Conservation (phyloP, 2,888 invertebrate species). For the Diabrotica balteata region DNA sequence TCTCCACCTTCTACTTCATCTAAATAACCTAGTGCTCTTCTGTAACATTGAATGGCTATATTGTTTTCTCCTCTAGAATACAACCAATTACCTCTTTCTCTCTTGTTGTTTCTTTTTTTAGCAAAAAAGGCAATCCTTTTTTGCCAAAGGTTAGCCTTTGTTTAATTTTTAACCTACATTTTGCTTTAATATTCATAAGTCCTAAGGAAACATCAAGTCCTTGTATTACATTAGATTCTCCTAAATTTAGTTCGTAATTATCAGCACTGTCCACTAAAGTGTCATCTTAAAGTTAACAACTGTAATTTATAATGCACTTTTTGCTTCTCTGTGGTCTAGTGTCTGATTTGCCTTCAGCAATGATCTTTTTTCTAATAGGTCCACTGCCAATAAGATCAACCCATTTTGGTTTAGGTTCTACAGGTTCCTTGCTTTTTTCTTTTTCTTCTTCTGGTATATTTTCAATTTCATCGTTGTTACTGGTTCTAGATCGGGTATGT, state of each 20-base stretch:
- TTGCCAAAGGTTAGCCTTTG: constrained; percentile 86
- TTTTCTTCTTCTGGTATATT: neutral
- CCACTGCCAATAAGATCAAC: constrained; percentile 56
- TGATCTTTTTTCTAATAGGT: constrained; percentile 53
- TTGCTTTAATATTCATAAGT: constrained; percentile 85
- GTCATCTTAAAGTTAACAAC: constrained; percentile 69
- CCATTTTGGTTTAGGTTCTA: constrained; percentile 48
- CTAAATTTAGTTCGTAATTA: constrained; percentile 75
- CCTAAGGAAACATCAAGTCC: constrained; percentile 86
- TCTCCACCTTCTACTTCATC: constrained; percentile 73
- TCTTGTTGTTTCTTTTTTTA: constrained; percentile 75
- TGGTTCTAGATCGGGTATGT: constrained; percentile 4
- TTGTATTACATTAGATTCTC: constrained; percentile 86
- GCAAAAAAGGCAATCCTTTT: constrained; percentile 73
- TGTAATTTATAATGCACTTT: constrained; percentile 74
- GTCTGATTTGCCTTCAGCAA: constrained; percentile 66
- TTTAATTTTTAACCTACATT: constrained; percentile 74
- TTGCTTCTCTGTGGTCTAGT: constrained; percentile 76
- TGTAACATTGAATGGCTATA: constrained; percentile 85
- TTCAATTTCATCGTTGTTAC: constrained; percentile 3
- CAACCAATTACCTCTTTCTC: constrained; percentile 91
- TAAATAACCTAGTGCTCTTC: constrained; percentile 82
- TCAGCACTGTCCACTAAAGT: constrained; percentile 74
- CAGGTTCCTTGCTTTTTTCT: constrained; percentile 6
- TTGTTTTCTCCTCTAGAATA: constrained; percentile 82